A percentile compares a stretch with the other conserved stretches of the same genome.
These are phyloP conservation scores for Halisarca cf. caerulea DNA, from an alignment of 37 sponge, comb jelly and placozoan species.

Conservation along the genomic window DNA sequence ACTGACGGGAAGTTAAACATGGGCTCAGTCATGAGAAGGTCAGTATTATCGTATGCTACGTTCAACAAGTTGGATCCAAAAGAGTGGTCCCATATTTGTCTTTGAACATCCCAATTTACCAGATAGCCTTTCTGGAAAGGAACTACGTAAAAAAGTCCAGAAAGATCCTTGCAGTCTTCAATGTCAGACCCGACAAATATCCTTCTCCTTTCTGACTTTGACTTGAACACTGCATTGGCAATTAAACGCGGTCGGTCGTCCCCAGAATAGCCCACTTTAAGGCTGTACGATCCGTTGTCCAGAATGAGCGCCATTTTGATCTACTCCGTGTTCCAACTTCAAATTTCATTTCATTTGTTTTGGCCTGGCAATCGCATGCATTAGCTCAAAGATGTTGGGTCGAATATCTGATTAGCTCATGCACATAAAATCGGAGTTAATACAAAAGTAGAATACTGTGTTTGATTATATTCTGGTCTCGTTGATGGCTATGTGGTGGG, in stretches of 20 bases:
- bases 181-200: slow-evolving; percentile 85
- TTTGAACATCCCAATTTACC: slow-evolving; percentile 95
- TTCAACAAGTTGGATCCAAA: slow-evolving; percentile 57
- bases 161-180: slow-evolving; percentile 88
- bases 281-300: slow-evolving; percentile 83
- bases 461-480: too few species aligned
- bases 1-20: slow-evolving; percentile 92
- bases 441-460: too few species aligned
- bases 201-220: slow-evolving; percentile 83
- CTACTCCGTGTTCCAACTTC: too few species aligned
- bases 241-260: slow-evolving; percentile 47
- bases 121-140: slow-evolving; percentile 96
- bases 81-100: slow-evolving; percentile 91
- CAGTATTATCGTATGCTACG: slow-evolving; percentile 11
- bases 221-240: slow-evolving; percentile 68
- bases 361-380: too few species aligned
- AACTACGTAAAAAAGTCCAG: slow-evolving; percentile 80
- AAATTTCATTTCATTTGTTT: too few species aligned
- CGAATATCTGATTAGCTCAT: too few species aligned
- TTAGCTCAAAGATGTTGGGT: too few species aligned
- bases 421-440: too few species aligned
- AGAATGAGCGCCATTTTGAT: slow-evolving; percentile 53
- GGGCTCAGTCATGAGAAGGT: slow-evolving; percentile 90
- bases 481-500: too few species aligned
- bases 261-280: slow-evolving; percentile 67